Percentiles rank a stretch among this genome's conserved stretches.
phyloP scores from a whole-genome alignment of 2,888 invertebrate species.

The Leucophora obtusa region DNA sequence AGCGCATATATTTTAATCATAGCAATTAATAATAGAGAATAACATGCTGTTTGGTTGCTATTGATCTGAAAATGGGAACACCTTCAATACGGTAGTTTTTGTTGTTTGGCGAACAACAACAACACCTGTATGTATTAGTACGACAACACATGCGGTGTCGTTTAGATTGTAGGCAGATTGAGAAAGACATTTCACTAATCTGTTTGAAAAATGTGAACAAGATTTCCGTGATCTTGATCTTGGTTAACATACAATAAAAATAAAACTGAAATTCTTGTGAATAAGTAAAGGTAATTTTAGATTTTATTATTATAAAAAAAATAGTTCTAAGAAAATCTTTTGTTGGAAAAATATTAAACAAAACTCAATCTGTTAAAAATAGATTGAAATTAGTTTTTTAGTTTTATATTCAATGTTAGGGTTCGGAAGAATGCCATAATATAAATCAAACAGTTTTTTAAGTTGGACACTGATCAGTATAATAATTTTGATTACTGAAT shows the following conservation, averaged over 20 bases:
- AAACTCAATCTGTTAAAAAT: too few relatives aligned
- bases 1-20: constrained; percentile 7
- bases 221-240: constrained; percentile 22
- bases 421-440: too few relatives aligned
- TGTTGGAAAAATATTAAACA: background rate
- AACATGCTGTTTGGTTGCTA: constrained; percentile 10
- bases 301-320: background rate
- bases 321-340: background rate
- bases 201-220: constrained; percentile 4
- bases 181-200: constrained; percentile 12
- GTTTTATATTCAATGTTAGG: too few relatives aligned
- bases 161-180: background rate
- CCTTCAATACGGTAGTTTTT: constrained; percentile 10
- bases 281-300: background rate
- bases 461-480: too few relatives aligned
- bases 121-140: background rate
- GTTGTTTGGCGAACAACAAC: background rate
- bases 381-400: too few relatives aligned
- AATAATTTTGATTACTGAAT: too few relatives aligned
- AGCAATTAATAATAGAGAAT: constrained; percentile 16
- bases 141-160: background rate
- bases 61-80: constrained; percentile 32
- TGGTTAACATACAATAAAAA: constrained; percentile 5
- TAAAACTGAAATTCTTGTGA: background rate
- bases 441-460: too few relatives aligned